Conservation (phyloP, 2,888 invertebrate species). For the Petrolisthes manimaculis region DNA sequence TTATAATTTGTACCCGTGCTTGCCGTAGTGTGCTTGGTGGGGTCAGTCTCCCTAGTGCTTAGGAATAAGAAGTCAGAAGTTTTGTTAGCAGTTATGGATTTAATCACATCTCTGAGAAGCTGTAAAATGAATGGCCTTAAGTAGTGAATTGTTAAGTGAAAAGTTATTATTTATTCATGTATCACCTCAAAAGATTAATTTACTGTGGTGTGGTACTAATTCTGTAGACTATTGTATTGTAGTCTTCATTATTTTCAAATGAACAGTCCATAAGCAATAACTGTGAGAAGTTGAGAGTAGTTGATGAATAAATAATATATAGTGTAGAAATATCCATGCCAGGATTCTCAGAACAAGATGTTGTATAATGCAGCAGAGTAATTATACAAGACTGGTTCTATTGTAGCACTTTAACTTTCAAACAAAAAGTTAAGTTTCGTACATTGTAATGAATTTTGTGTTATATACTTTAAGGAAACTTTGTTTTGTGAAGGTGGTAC, state of each 20-base stretch:
- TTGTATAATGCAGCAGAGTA: no score
- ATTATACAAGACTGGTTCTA: no score
- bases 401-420: no score
- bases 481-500: no score
- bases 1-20: background rate
- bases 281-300: background rate
- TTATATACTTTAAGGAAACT: no score
- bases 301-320: background rate
- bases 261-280: background rate
- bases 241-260: background rate
- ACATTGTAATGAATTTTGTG: no score
- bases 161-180: background rate
- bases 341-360: no score
- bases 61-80: background rate
- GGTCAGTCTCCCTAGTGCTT: background rate
- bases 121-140: conserved; percentile 4
- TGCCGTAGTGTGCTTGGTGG: conserved; percentile 13
- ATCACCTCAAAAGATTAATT: background rate
- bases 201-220: background rate
- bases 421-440: no score
- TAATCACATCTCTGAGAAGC: background rate
- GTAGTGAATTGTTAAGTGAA: conserved; percentile 3
- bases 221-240: background rate
- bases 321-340: no score
- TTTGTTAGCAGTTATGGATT: background rate